Evolutionary conservation across 1,140 invertebrate genomes (phyloP).

Genomic region (Brachionus manjavacas): DNA sequence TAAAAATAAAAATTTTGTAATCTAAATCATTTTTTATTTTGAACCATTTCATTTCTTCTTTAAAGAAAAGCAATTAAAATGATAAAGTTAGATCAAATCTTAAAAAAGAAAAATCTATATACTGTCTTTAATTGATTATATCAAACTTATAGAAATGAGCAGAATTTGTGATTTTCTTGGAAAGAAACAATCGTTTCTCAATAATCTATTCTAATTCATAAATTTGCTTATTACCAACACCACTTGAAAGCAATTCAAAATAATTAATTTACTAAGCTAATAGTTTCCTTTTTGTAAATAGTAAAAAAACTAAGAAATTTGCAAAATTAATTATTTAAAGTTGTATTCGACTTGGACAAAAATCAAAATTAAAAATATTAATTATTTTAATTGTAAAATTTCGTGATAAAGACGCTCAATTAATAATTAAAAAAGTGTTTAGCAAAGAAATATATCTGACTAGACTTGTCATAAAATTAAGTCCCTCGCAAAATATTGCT

Average conservation of each 20-base stretch:
- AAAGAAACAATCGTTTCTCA: background rate
- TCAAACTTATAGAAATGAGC: no score
- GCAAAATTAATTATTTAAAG: background rate
- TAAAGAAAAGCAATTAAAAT: no score
- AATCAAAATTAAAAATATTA: background rate
- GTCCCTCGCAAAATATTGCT: background rate
- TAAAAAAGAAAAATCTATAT: no score
- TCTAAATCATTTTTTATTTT: no score
- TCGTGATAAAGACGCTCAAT: background rate
- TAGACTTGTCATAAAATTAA: background rate
- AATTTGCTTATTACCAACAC: background rate
- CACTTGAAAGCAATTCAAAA: background rate
- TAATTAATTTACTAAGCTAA: background rate
- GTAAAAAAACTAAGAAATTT: background rate
- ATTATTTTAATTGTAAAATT: background rate
- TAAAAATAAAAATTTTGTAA: no score
- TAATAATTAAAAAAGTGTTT: background rate
- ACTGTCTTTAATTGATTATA: no score
- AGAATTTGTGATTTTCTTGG: background rate
- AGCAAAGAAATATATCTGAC: background rate
- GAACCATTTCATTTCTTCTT: no score
- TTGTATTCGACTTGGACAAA: background rate
- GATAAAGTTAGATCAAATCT: no score
- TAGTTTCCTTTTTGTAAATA: background rate
- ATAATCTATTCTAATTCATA: background rate